Percentiles rank a stretch among this genome's conserved stretches.
Conservation (phyloP, 2,797 vertebrate species). For the Gymnoscopelus braueri region DNA sequence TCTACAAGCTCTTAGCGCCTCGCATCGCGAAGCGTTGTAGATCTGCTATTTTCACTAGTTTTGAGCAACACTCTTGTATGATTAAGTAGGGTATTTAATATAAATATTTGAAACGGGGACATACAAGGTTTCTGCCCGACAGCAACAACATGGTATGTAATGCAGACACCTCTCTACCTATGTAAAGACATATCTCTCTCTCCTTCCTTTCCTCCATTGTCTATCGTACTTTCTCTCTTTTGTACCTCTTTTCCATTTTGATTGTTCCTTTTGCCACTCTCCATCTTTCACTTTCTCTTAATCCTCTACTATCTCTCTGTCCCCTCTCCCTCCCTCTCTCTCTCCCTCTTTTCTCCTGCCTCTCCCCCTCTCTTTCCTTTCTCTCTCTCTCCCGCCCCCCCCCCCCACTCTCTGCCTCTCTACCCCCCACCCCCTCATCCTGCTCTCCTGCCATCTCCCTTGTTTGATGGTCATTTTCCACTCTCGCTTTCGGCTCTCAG, state of each 20-base stretch:
- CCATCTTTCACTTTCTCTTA: background rate
- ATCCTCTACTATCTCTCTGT: conserved; percentile 17
- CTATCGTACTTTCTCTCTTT: background rate
- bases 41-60: no score
- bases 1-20: no score
- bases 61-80: no score
- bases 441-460: background rate
- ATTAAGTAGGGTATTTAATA: no score
- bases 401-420: no score
- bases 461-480: background rate
- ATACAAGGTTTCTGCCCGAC: no score
- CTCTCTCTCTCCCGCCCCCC: background rate
- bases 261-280: background rate
- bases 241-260: background rate
- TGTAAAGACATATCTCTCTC: background rate
- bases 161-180: no score
- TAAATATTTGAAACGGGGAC: no score
- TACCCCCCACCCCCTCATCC: background rate
- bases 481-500: conserved; percentile 17
- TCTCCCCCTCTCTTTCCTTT: background rate
- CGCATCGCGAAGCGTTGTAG: no score
- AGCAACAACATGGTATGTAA: no score
- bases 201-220: background rate
- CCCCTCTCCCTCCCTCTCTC: background rate
- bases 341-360: conserved; percentile 1